Conservation (phyloP, 1,140 invertebrate genomes). For the Musca domestica region DNA sequence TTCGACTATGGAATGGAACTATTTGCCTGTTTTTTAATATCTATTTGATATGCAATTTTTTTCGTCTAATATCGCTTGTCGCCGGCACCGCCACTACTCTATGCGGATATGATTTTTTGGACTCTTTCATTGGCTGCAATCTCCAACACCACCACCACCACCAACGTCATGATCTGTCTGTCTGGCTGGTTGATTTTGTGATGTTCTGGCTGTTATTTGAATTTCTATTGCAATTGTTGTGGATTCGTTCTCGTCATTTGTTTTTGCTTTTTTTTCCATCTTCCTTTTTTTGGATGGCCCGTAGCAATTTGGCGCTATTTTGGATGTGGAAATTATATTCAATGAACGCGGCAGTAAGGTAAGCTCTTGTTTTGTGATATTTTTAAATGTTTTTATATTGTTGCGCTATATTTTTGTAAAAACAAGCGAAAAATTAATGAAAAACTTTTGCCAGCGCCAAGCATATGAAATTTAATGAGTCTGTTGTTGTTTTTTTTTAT, state of each 20-base stretch:
- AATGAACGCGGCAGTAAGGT: slow-evolving; percentile 99
- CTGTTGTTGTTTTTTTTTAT: not conserved
- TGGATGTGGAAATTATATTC: slow-evolving; percentile 99
- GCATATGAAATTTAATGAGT: slow-evolving; percentile 19
- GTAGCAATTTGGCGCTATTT: slow-evolving; percentile 95
- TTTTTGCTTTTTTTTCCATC: no score
- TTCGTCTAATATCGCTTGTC: not conserved
- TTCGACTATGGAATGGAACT: not conserved
- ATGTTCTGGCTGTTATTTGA: not conserved
- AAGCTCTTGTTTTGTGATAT: slow-evolving; percentile 57
- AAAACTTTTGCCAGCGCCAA: no score
- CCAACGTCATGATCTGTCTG: not conserved
- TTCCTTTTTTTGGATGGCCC: slow-evolving; percentile 41
- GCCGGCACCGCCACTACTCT: no score
- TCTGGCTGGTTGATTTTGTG: not conserved
- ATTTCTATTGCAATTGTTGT: slow-evolving; percentile 8
- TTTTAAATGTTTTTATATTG: not conserved
- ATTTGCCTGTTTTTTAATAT: not conserved
- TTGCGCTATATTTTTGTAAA: not conserved
- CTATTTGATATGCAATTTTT: not conserved
- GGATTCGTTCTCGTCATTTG: slow-evolving; percentile 45
- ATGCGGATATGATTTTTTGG: no score
- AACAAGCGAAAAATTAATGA: no score
- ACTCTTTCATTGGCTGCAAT: no score
- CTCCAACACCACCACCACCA: no score